phyloP scores from a whole-genome alignment of 2,888 invertebrate species.

The Orthosia gracilis region DNA sequence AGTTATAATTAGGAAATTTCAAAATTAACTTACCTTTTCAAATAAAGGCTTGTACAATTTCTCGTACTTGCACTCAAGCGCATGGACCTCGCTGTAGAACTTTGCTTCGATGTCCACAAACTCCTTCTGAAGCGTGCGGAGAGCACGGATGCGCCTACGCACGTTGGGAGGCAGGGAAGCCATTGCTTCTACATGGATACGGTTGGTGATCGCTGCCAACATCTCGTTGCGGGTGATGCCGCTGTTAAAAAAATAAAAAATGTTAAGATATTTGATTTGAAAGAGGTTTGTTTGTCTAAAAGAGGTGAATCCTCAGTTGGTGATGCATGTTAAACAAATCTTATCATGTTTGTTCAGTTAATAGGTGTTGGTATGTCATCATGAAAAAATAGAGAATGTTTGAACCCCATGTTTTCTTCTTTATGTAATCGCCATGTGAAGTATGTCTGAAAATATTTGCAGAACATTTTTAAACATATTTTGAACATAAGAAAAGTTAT shows the following conservation, averaged over 20 bases:
- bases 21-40: conserved; percentile 92
- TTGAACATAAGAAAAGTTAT: background rate
- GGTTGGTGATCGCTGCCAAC: conserved; percentile 91
- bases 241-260: conserved; percentile 67
- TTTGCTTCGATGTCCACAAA: conserved; percentile 97
- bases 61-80: conserved; percentile 97
- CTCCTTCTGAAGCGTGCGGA: conserved; percentile 96
- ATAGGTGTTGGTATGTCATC: conserved; percentile 86
- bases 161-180: conserved; percentile 94
- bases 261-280: background rate
- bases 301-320: conserved; percentile 82
- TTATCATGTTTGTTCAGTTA: conserved; percentile 84
- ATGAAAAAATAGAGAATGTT: conserved; percentile 54
- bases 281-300: background rate
- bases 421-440: background rate
- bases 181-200: conserved; percentile 91
- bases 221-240: conserved; percentile 90
- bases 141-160: conserved; percentile 95
- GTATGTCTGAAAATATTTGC: background rate
- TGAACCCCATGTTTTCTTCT: background rate
- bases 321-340: conserved; percentile 88
- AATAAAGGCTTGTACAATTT: conserved; percentile 94
- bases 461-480: background rate
- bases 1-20: too few species aligned
- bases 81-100: conserved; percentile 98